phyloP scores from a whole-genome alignment of 2,797 vertebrate species.

The Thalassophryne amazonica region DNA sequence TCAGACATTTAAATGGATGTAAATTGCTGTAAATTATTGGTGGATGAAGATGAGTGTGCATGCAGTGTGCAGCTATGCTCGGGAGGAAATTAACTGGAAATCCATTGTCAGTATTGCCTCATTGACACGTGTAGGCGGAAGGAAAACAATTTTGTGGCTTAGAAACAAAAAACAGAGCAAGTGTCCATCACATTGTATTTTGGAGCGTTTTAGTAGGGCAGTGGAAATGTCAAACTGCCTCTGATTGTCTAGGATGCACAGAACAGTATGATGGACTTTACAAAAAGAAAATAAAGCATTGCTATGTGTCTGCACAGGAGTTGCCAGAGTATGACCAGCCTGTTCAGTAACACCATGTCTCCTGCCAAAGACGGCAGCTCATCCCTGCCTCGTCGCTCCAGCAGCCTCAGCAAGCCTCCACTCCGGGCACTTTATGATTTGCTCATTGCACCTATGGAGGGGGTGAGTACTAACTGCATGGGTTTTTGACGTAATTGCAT shows the following conservation, averaged over 20 bases:
- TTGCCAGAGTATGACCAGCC: slow-evolving; percentile 96
- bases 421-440: slow-evolving; percentile 95
- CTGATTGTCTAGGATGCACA: neutral
- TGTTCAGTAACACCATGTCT: slow-evolving; percentile 88
- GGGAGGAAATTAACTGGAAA: too few relatives aligned
- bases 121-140: neutral
- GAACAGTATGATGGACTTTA: neutral
- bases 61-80: too few relatives aligned
- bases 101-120: neutral
- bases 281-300: neutral
- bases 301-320: slow-evolving; percentile 80
- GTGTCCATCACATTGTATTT: neutral
- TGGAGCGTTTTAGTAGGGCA: neutral
- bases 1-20: too few relatives aligned
- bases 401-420: slow-evolving; percentile 84
- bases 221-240: neutral
- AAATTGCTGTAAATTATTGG: too few relatives aligned
- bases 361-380: slow-evolving; percentile 89
- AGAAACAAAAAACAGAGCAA: neutral
- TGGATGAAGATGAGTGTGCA: too few relatives aligned
- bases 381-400: slow-evolving; percentile 84
- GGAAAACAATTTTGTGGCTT: neutral
- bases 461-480: slow-evolving; percentile 79
- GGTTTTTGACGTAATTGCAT: slow-evolving; percentile 4
- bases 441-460: slow-evolving; percentile 96